Evolutionary conservation across 2,888 invertebrate species (phyloP).

Genomic region (Cordylochernes scorpioides): DNA sequence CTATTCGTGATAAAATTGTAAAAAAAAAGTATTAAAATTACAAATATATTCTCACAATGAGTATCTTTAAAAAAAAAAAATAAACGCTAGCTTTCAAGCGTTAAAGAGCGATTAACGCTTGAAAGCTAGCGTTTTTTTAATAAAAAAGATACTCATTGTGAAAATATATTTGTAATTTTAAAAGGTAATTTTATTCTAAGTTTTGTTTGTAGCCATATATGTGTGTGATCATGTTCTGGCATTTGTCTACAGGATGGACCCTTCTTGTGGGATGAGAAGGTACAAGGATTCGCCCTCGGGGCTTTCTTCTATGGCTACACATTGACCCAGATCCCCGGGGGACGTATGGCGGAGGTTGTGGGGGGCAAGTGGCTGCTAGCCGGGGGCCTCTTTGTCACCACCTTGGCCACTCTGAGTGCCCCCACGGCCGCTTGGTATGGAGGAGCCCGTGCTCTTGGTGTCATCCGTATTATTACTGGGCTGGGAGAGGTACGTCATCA

Average conservation of each 20-base stretch:
- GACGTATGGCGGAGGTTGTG: slow-evolving; percentile 7
- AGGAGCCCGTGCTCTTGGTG: slow-evolving; percentile 7
- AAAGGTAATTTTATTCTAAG: too few species aligned
- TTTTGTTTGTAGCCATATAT: too few species aligned
- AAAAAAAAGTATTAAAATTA: too few species aligned
- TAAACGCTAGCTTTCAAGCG: too few species aligned
- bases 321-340: slow-evolving; percentile 13
- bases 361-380: slow-evolving; percentile 15
- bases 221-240: too few species aligned
- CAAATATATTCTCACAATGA: too few species aligned
- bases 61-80: too few species aligned
- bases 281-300: slow-evolving; percentile 7
- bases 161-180: too few species aligned
- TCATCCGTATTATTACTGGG: slow-evolving; percentile 13
- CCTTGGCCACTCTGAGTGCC: slow-evolving; percentile 11
- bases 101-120: too few species aligned
- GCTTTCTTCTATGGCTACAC: slow-evolving; percentile 15
- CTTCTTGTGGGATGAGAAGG: slow-evolving; percentile 4
- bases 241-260: slow-evolving; percentile 1
- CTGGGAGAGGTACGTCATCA: slow-evolving; percentile 12
- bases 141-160: too few species aligned
- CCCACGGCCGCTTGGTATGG: slow-evolving; percentile 12
- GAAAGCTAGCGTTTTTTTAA: too few species aligned
- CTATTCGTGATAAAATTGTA: too few species aligned
- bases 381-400: slow-evolving; percentile 10